phyloP scores from a whole-genome alignment of 2,113 vertebrate genomes.

The Oceanites oceanicus region DNA sequence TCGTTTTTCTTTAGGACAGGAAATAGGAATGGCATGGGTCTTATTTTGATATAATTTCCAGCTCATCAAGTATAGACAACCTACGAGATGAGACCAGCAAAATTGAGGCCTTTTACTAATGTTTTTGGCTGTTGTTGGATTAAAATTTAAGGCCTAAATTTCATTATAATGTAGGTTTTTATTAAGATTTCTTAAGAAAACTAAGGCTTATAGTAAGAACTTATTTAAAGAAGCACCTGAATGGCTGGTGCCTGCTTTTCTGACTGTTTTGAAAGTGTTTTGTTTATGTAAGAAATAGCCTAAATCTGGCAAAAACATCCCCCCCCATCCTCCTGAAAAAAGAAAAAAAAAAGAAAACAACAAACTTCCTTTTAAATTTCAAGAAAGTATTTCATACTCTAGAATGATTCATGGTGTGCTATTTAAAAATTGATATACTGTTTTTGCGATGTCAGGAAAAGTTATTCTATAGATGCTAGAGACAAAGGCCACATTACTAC shows the following conservation, averaged over 20 bases:
- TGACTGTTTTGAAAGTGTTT: background rate
- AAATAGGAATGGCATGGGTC: background rate
- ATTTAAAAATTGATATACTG: background rate
- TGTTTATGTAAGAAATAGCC: background rate
- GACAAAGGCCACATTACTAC: background rate
- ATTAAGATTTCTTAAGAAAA: background rate
- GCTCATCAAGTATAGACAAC: background rate
- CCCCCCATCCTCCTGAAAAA: too few relatives aligned
- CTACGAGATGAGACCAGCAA: background rate
- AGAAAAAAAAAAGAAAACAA: background rate
- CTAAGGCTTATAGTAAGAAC: background rate
- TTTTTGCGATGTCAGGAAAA: background rate
- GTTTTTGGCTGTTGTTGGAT: background rate
- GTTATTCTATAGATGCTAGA: background rate
- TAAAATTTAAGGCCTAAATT: background rate
- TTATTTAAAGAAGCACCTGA: background rate
- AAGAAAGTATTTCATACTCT: background rate
- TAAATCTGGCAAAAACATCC: background rate
- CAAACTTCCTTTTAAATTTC: background rate
- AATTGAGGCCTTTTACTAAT: background rate
- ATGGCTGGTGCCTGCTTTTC: background rate
- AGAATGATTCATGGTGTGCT: background rate
- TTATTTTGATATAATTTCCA: background rate
- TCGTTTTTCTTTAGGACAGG: background rate
- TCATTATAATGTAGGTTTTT: background rate